Evolutionary conservation across 1,140 invertebrate species (phyloP), one percentile per base, ranked within the genome.

Genomic region (Penaeus japonicus): DNA sequence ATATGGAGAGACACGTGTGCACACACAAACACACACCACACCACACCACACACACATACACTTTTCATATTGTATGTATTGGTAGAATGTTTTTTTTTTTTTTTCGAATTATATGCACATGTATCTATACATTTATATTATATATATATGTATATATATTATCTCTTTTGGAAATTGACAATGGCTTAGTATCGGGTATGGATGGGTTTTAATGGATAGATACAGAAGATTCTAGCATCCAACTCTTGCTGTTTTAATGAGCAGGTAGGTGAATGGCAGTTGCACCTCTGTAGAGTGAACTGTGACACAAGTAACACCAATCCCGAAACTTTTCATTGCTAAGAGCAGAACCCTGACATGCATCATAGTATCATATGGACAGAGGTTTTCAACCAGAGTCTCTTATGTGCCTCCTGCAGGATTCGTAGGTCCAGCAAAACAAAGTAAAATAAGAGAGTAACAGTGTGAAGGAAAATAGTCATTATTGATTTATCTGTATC

Each of bases 211-310:
- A 47, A 47, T 47, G 39, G 39, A 47, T 47, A 65, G 62, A 65
- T 65, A 22, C 12, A 65, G 27, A 65, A 65, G 27, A 65, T 78
- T 18, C 24, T 30, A n/a, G 22, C 35, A 78, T 47, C 82, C 59
- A 4, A 75, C 65, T 27, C 89, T 89, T 86, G 65, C 89, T 89
- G 89, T 89, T 89, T 89, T 83, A 85, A 86, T 82, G 22, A 54
- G 79, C 88, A 89, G 89, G 89, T 89, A 89, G 85, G 89, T 83
- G 54, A 62, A 53, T 85, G 84, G 89, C 84, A 86, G 89, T 89
- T 89, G 89, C 89, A 86, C 62, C 70, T 81, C 55, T 85, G 88
- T 89, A 84, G 87, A 54, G 80, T 84, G 80, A 75, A 77, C 82
- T 84, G 82, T 89, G 87, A 89, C 87, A 89, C 87, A 73, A 82